A percentile compares a stretch with the other conserved stretches of the same genome.
These are phyloP conservation scores for Agrypnus murinus DNA, from an alignment of 2,888 invertebrate genomes.

Conservation along the genomic window DNA sequence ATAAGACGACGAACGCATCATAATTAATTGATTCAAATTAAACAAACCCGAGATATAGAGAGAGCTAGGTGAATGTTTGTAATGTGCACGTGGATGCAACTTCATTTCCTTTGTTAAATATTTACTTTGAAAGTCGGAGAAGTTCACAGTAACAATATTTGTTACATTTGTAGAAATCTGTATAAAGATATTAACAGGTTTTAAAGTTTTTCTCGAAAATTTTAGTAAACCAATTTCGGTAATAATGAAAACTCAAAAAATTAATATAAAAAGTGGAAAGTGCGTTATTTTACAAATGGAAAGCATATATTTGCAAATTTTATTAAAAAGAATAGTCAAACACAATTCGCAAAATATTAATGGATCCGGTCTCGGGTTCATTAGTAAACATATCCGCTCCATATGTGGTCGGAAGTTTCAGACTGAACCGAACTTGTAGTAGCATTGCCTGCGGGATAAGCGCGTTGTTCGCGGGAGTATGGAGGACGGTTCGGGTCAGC, in stretches of 20 bases:
- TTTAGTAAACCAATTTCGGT: too few species aligned
- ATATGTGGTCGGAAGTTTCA: conserved; percentile 53
- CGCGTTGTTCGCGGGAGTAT: conserved; percentile 39
- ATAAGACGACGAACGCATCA: neutral
- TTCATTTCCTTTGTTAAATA: neutral
- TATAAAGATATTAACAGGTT: too few species aligned
- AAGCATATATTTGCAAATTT: conserved; percentile 31
- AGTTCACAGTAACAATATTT: too few species aligned
- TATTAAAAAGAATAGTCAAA: conserved; percentile 48
- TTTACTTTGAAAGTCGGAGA: too few species aligned
- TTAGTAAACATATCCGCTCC: conserved; percentile 54
- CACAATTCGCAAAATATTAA: conserved; percentile 47
- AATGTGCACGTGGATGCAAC: conserved; percentile 11
- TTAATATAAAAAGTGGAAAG: neutral
- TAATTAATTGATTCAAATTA: conserved; percentile 12
- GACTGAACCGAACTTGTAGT: conserved; percentile 48
- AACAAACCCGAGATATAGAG: neutral
- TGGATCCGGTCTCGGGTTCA: conserved; percentile 53
- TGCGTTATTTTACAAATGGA: conserved; percentile 25
- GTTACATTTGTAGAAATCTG: too few species aligned
- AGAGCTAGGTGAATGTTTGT: neutral
- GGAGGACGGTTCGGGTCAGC: conserved; percentile 31
- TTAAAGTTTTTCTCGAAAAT: too few species aligned
- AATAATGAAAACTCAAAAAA: neutral
- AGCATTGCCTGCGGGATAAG: conserved; percentile 47